phyloP scores from a whole-genome alignment of 2,888 invertebrate genomes.

The Stenoptilia bipunctidactyla region DNA sequence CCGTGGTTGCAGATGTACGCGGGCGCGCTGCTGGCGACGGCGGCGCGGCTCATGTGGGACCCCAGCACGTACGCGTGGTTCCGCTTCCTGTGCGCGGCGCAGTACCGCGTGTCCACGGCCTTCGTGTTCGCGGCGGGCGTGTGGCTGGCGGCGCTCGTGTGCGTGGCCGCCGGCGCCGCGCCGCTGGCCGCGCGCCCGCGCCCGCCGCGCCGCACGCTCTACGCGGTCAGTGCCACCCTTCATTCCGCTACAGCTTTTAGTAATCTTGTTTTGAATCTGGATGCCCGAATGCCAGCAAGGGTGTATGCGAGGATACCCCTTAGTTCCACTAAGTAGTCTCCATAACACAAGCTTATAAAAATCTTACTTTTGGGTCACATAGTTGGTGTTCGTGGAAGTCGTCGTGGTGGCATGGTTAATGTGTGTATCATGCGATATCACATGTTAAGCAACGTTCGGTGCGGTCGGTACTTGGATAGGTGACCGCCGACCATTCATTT shows the following conservation, averaged over 20 bases:
- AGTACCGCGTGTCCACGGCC: conserved; percentile 57
- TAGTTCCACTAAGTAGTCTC: too few species aligned
- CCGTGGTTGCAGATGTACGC: conserved; percentile 56
- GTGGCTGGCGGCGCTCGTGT: conserved; percentile 56
- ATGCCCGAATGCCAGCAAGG: too few species aligned
- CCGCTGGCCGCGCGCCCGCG: conserved; percentile 18
- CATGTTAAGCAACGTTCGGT: too few species aligned
- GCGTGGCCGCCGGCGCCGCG: conserved; percentile 40
- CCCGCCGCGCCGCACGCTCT: conserved; percentile 24
- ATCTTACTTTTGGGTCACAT: too few species aligned
- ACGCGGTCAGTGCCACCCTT: conserved; percentile 22
- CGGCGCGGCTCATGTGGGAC: conserved; percentile 65
- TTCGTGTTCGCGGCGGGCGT: conserved; percentile 54
- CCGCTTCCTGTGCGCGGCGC: conserved; percentile 58
- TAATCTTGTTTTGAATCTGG: too few species aligned
- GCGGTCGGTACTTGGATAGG: too few species aligned
- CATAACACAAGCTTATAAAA: too few species aligned
- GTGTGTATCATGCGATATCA: too few species aligned
- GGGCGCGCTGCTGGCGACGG: conserved; percentile 62
- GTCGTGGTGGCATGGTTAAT: too few species aligned
- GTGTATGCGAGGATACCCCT: too few species aligned
- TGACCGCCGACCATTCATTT: too few species aligned
- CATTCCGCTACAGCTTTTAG: not conserved
- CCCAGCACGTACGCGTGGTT: conserved; percentile 65
- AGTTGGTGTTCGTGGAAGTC: too few species aligned